Conservation (phyloP, 2,113 vertebrate species). For the Oncorhynchus kisutch region DNA sequence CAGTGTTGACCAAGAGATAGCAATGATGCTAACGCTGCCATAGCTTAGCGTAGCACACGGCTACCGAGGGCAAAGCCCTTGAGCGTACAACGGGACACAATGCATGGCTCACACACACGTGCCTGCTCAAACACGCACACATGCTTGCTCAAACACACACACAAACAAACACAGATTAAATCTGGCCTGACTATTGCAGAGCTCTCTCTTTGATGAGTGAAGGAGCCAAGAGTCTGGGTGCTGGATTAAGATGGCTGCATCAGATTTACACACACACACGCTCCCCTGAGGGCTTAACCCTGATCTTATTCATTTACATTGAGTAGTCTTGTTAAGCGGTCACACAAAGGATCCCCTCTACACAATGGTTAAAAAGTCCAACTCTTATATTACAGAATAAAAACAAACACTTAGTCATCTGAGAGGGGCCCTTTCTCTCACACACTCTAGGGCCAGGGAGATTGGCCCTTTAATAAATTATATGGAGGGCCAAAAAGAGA, state of each 20-base stretch:
- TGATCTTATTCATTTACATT: conserved; percentile 67
- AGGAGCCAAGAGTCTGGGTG: conserved; percentile 73
- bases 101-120: conserved; percentile 3
- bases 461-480: no score
- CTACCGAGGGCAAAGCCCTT: no score
- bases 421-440: conserved; percentile 52
- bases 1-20: no score
- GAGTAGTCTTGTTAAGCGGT: conserved; percentile 50
- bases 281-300: conserved; percentile 42
- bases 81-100: no score
- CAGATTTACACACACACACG: conserved; percentile 13
- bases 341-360: conserved; percentile 60
- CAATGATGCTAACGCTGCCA: no score
- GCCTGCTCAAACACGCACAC: conserved; percentile 32
- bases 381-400: conserved; percentile 57
- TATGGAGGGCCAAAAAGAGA: no score
- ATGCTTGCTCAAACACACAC: neutral
- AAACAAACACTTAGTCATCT: conserved; percentile 63
- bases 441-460: neutral
- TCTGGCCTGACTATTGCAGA: conserved; percentile 60
- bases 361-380: conserved; percentile 64
- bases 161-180: conserved; percentile 55
- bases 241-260: conserved; percentile 60
- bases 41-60: no score
- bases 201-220: conserved; percentile 70